A percentile compares a stretch with the other conserved stretches of the same genome.
phyloP scores from a whole-genome alignment of 2,113 vertebrate genomes.

The Gobiocypris rarus region DNA sequence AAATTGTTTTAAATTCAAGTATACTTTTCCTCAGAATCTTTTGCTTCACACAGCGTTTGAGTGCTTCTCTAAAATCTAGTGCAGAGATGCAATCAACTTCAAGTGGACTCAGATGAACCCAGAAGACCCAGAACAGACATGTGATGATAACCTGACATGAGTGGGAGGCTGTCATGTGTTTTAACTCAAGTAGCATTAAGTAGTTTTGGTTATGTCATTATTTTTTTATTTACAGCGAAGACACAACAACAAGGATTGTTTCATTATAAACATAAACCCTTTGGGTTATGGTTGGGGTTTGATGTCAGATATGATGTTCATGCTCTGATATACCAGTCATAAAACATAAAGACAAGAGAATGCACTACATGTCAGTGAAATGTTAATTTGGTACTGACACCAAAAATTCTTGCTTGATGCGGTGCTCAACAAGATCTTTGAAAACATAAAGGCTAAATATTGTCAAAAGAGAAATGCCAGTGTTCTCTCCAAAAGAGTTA shows the following conservation, averaged over 20 bases:
- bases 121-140: constrained; percentile 35
- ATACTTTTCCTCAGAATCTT: constrained; percentile 7
- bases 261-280: constrained; percentile 8
- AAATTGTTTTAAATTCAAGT: neutral
- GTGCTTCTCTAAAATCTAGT: constrained; percentile 25
- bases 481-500: constrained; percentile 4
- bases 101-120: constrained; percentile 32
- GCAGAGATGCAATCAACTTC: constrained; percentile 45
- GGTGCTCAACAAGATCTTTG: constrained; percentile 12
- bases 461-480: constrained; percentile 9
- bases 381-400: constrained; percentile 5
- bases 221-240: neutral
- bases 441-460: constrained; percentile 18
- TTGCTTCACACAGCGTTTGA: constrained; percentile 22
- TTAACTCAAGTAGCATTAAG: constrained; percentile 11
- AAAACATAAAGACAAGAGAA: constrained; percentile 14
- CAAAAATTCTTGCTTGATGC: neutral
- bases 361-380: neutral
- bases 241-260: constrained; percentile 1
- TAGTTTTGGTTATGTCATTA: neutral
- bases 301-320: neutral
- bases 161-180: constrained; percentile 21
- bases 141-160: constrained; percentile 27
- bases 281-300: neutral
- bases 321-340: neutral